A percentile compares a stretch with the other conserved stretches of the same genome.
Conservation (phyloP, 1,140 invertebrate species). For the Telenomus remus region DNA sequence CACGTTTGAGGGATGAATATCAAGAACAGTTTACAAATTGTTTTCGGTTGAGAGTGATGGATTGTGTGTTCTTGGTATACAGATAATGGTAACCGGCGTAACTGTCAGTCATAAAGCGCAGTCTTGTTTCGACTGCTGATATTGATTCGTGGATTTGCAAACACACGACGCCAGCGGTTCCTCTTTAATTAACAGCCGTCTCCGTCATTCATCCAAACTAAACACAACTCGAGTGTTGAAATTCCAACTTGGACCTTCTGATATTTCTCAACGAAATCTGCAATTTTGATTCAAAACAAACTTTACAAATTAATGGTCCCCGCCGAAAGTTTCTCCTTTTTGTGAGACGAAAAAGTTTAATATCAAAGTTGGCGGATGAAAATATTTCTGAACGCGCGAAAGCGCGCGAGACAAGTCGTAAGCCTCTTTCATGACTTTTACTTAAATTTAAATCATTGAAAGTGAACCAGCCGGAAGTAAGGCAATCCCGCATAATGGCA, state of each 20-base stretch:
- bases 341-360: no score
- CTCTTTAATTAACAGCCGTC: slow-evolving; percentile 27
- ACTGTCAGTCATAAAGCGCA: slow-evolving; percentile 47
- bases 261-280: no score
- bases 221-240: no score
- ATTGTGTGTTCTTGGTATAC: slow-evolving; percentile 42
- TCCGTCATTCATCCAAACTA: no score
- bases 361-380: no score
- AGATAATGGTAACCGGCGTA: slow-evolving; percentile 44
- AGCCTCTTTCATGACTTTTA: slow-evolving; percentile 2
- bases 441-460: slow-evolving; percentile 32
- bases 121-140: slow-evolving; percentile 34
- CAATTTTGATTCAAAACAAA: no score
- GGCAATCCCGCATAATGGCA: slow-evolving; percentile 67
- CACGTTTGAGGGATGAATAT: slow-evolving; percentile 44
- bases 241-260: no score
- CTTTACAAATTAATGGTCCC: no score
- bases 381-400: no score
- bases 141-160: slow-evolving; percentile 48
- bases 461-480: slow-evolving; percentile 41
- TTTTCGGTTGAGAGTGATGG: slow-evolving; percentile 52
- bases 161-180: slow-evolving; percentile 35
- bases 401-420: no score
- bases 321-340: no score
- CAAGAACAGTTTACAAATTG: slow-evolving; percentile 54